Percentiles rank a stretch among this genome's conserved stretches.
These are phyloP conservation scores for Sycophila texana DNA, from an alignment of 2,888 invertebrate genomes.

Conservation along the genomic window DNA sequence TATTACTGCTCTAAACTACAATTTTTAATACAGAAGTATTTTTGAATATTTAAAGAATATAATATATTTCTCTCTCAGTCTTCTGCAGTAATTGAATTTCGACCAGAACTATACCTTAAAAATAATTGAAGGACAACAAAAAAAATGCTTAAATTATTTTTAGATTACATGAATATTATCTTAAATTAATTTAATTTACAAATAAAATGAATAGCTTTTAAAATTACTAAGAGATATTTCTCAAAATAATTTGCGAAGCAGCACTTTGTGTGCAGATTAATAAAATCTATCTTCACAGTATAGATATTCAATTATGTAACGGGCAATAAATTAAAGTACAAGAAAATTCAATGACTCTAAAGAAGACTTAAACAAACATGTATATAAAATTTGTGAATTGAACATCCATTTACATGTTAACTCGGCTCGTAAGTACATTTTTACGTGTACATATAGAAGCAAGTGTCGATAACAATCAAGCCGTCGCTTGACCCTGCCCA, in stretches of 20 bases:
- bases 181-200: not conserved
- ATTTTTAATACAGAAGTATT: too few relatives aligned
- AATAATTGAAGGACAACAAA: too few relatives aligned
- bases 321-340: too few relatives aligned
- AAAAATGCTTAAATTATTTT: too few relatives aligned
- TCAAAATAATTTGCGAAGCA: not conserved
- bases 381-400: not conserved
- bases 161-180: too few relatives aligned
- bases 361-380: not conserved
- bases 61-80: too few relatives aligned
- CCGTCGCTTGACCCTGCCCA: conserved; percentile 14
- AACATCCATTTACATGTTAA: not conserved
- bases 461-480: conserved; percentile 38
- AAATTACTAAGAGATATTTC: not conserved
- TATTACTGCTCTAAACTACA: too few relatives aligned
- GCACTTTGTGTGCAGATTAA: not conserved
- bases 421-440: not conserved
- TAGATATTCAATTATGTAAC: too few relatives aligned
- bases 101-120: too few relatives aligned
- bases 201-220: not conserved
- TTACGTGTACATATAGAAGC: not conserved
- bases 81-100: too few relatives aligned
- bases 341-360: not conserved
- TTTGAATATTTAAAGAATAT: too few relatives aligned
- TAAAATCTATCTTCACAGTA: too few relatives aligned